A percentile compares a stretch with the other conserved stretches of the same genome.
Evolutionary conservation across 2,797 vertebrate species (phyloP).

Genomic region (Thalassophryne amazonica): DNA sequence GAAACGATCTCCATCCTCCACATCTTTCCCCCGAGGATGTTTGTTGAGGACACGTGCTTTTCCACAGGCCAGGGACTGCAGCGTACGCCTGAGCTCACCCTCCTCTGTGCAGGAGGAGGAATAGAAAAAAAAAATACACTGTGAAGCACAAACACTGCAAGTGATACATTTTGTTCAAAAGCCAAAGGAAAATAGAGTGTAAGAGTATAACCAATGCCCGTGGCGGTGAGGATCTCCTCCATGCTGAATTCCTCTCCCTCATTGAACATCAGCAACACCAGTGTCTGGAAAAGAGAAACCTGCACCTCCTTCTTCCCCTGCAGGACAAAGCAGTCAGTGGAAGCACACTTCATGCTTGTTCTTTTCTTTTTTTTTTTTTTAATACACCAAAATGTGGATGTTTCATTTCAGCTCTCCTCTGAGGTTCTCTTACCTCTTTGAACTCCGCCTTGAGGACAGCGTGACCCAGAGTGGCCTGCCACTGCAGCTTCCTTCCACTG

Average conservation of each 20-base stretch:
- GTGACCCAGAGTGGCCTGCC: constrained; percentile 98
- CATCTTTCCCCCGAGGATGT: constrained; percentile 95
- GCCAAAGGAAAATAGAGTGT: no score
- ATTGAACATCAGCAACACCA: constrained; percentile 98
- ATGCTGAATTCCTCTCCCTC: constrained; percentile 98
- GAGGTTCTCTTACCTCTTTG: constrained; percentile 84
- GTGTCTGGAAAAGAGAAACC: constrained; percentile 96
- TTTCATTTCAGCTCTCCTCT: no score
- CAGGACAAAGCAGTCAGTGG: constrained; percentile 10
- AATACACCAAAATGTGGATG: no score
- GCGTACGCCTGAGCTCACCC: constrained; percentile 91
- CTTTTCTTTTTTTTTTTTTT: no score
- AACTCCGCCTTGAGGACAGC: constrained; percentile 98
- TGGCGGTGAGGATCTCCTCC: constrained; percentile 95
- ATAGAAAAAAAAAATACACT: neutral
- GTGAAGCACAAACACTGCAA: constrained; percentile 87
- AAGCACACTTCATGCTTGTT: neutral
- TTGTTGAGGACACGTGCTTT: constrained; percentile 96
- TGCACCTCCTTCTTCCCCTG: constrained; percentile 99
- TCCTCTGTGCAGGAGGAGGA: constrained; percentile 81
- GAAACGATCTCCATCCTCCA: constrained; percentile 97
- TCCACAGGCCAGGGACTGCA: constrained; percentile 96
- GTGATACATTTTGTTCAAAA: no score
- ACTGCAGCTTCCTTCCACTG: constrained; percentile 97
- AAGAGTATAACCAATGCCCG: constrained; percentile 92